phyloP scores from a whole-genome alignment of 2,113 vertebrate species.

The Notiomystis cincta region DNA sequence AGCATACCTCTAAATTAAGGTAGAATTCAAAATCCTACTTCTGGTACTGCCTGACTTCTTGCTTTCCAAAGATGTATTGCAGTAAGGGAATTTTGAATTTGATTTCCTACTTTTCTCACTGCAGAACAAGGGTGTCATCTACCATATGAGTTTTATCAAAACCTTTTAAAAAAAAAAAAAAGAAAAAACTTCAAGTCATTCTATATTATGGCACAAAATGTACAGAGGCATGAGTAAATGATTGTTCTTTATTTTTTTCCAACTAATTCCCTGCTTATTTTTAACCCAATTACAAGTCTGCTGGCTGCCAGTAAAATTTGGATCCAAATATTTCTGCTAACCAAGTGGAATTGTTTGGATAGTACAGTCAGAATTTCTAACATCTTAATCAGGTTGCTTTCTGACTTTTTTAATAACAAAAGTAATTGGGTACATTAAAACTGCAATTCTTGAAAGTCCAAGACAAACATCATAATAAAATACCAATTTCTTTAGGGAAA shows the following conservation, averaged over 20 bases:
- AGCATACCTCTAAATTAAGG: not conserved
- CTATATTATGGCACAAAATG: not conserved
- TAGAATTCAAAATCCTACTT: not conserved
- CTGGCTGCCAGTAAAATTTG: not conserved
- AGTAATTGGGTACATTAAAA: slow-evolving; percentile 4
- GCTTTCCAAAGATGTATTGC: not conserved
- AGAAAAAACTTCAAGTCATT: not conserved
- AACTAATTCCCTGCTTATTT: not conserved
- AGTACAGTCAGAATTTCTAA: slow-evolving; percentile 6
- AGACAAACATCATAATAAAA: slow-evolving; percentile 1
- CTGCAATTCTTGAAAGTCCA: not conserved
- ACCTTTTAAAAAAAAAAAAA: not conserved
- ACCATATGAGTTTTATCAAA: not conserved
- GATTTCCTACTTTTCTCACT: not conserved
- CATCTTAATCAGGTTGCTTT: not conserved
- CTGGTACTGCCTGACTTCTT: not conserved
- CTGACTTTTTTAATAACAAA: not conserved
- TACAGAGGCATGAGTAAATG: not conserved
- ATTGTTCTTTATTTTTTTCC: not conserved
- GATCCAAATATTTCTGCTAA: slow-evolving; percentile 15
- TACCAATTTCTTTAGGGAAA: not conserved
- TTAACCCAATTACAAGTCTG: not conserved
- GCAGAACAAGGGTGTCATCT: not conserved
- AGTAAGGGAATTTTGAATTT: not conserved
- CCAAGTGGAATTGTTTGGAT: not conserved